These are phyloP conservation scores for Apodemus speciosus DNA, from an alignment of 2,113 vertebrate genomes.

Conservation along the genomic window DNA sequence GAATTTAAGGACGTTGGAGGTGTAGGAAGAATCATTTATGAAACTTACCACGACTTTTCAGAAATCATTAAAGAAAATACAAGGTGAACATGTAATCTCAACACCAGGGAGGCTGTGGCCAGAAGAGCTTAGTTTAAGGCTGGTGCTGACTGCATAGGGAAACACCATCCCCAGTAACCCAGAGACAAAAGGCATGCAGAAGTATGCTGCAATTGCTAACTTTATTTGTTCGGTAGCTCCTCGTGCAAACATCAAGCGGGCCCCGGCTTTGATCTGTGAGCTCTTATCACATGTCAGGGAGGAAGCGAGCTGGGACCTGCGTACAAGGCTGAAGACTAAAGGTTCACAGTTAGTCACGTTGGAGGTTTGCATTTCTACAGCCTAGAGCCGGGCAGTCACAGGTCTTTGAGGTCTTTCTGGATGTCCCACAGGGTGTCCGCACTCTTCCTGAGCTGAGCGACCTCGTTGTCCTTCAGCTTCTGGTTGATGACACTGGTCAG, in stretches of 20 bases:
- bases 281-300: conserved; percentile 62
- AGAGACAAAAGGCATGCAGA: background rate
- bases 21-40: background rate
- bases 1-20: background rate
- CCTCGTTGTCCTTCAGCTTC: conserved; percentile 93
- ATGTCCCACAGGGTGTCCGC: conserved; percentile 94
- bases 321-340: conserved; percentile 3
- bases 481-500: conserved; percentile 94
- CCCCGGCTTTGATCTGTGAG: conserved; percentile 68
- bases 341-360: conserved; percentile 54
- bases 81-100: background rate
- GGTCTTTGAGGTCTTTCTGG: conserved; percentile 96
- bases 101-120: background rate
- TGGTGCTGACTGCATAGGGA: background rate
- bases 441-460: conserved; percentile 92
- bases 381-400: conserved; percentile 80
- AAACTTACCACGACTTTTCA: background rate
- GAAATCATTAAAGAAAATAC: conserved; percentile 5
- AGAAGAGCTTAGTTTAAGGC: background rate
- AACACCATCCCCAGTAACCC: background rate
- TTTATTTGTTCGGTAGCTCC: conserved; percentile 83
- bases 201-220: conserved; percentile 53
- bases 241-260: conserved; percentile 77
- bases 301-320: conserved; percentile 49
- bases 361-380: conserved; percentile 59